These are phyloP conservation scores for Brachystomella parvula DNA, from an alignment of 1,140 invertebrate genomes.

Conservation along the genomic window DNA sequence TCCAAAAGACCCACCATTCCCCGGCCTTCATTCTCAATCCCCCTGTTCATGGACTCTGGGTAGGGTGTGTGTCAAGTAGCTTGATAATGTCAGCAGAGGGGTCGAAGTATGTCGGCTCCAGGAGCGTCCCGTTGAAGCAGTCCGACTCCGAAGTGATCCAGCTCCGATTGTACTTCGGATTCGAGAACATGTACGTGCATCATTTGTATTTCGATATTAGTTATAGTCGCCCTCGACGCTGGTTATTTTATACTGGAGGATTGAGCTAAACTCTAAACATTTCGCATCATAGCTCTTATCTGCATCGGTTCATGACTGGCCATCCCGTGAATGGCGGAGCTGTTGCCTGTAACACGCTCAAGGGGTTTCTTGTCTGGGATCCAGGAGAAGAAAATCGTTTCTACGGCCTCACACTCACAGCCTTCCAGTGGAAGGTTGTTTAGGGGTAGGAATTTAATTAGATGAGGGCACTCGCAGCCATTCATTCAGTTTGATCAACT, in stretches of 20 bases:
- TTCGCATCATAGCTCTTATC: slow-evolving; percentile 19
- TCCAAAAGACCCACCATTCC: slow-evolving; percentile 62
- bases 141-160: slow-evolving; percentile 63
- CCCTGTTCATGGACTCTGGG: slow-evolving; percentile 1
- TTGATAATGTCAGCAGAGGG: slow-evolving; percentile 62
- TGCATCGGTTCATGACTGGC: slow-evolving; percentile 48
- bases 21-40: slow-evolving; percentile 47
- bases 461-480: too few relatives aligned
- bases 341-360: slow-evolving; percentile 54
- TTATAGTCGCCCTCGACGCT: slow-evolving; percentile 17
- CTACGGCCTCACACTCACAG: slow-evolving; percentile 71
- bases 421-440: slow-evolving; percentile 68
- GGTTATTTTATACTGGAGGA: slow-evolving; percentile 61
- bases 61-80: slow-evolving; percentile 1
- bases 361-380: slow-evolving; percentile 67
- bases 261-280: slow-evolving; percentile 69
- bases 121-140: slow-evolving; percentile 75
- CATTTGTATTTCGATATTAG: slow-evolving; percentile 49
- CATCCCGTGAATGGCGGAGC: slow-evolving; percentile 72
- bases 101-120: slow-evolving; percentile 50
- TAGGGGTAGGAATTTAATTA: too few relatives aligned
- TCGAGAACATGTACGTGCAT: slow-evolving; percentile 37
- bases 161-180: slow-evolving; percentile 51
- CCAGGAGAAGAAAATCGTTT: slow-evolving; percentile 78
- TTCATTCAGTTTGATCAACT: too few relatives aligned